phyloP scores from a whole-genome alignment of 2,797 vertebrate genomes.

The Moxostoma hubbsi region DNA sequence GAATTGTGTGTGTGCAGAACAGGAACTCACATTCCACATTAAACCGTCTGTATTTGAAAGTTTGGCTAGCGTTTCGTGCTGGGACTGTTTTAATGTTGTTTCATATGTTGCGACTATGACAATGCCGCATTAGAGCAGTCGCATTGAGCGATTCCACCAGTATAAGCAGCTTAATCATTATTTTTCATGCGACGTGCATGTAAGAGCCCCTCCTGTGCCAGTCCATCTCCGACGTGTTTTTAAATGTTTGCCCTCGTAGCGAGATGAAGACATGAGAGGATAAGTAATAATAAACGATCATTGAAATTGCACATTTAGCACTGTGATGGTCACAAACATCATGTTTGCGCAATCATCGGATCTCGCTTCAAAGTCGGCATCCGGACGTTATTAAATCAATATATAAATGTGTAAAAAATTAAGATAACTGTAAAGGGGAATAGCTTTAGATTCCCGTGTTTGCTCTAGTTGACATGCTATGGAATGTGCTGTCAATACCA shows the following conservation, averaged over 20 bases:
- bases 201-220: conserved; percentile 16
- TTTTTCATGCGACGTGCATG: conserved; percentile 62
- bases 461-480: conserved; percentile 54
- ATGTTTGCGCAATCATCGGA: conserved; percentile 37
- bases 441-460: conserved; percentile 27
- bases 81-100: conserved; percentile 5
- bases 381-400: conserved; percentile 26
- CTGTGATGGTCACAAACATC: conserved; percentile 58
- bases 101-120: conserved; percentile 10
- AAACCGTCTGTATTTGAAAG: not conserved
- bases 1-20: too few relatives aligned
- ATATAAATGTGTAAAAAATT: conserved; percentile 37
- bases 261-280: not conserved
- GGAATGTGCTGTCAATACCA: conserved; percentile 61
- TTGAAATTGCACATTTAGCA: conserved; percentile 57
- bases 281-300: not conserved
- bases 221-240: not conserved
- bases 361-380: conserved; percentile 38
- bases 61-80: not conserved
- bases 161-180: conserved; percentile 71
- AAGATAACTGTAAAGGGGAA: conserved; percentile 50
- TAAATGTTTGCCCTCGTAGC: conserved; percentile 12
- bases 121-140: conserved; percentile 56
- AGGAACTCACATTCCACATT: too few relatives aligned
- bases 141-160: conserved; percentile 68